Conservation (phyloP, 2,888 invertebrate genomes). For the Corbicula japonica region DNA sequence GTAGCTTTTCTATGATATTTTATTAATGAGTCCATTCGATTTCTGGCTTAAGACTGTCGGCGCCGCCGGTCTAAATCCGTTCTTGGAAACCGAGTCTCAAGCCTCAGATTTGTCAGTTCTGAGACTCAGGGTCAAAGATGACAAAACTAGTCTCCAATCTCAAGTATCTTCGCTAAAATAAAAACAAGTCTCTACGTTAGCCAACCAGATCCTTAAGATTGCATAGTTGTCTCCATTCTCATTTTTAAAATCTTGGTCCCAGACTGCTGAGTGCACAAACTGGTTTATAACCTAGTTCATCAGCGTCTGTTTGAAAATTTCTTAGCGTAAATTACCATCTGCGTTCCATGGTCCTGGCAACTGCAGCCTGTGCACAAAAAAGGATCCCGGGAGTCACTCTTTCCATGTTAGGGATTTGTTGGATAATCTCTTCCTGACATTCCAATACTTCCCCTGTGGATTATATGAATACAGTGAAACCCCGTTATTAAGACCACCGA, state of each 20-base stretch:
- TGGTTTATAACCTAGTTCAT: neutral
- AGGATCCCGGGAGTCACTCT: constrained; percentile 69
- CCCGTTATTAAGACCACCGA: neutral
- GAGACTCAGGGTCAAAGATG: too few relatives aligned
- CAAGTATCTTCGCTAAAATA: neutral
- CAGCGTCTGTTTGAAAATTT: neutral
- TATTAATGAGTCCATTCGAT: too few relatives aligned
- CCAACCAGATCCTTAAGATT: neutral
- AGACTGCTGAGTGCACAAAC: neutral
- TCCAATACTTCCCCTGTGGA: constrained; percentile 65
- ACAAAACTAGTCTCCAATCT: neutral
- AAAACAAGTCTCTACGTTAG: neutral
- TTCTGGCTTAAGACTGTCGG: too few relatives aligned
- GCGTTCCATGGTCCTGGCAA: constrained; percentile 70
- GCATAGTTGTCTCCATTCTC: neutral
- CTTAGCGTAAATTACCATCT: constrained; percentile 68
- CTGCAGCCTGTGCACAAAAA: constrained; percentile 72
- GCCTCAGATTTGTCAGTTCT: too few relatives aligned
- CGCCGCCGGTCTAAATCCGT: too few relatives aligned
- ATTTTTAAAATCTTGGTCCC: neutral
- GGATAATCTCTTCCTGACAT: constrained; percentile 74
- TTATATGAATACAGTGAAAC: neutral
- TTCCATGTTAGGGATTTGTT: constrained; percentile 73
- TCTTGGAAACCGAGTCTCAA: too few relatives aligned
- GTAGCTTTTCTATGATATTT: too few relatives aligned